Evolutionary conservation across 2,797 vertebrate genomes (phyloP).

Genomic region (Sebastiscus albofasciatus): DNA sequence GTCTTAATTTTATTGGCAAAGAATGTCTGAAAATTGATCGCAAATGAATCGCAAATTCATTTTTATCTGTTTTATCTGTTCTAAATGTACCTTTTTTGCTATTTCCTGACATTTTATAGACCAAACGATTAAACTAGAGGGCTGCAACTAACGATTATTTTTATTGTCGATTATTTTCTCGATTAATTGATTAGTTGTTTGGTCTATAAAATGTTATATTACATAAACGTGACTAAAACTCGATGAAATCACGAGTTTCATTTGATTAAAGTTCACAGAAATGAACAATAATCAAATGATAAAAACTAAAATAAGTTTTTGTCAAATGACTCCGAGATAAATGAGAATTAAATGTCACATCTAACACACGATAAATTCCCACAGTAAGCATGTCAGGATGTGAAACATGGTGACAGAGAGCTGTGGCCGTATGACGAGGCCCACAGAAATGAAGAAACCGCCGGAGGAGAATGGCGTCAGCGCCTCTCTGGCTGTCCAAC

Average conservation of each 20-base stretch:
- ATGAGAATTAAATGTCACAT: neutral
- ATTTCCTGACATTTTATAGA: too few relatives aligned
- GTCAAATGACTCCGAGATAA: neutral
- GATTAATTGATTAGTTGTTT: too few relatives aligned
- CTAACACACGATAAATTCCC: neutral
- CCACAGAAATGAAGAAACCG: conserved; percentile 49
- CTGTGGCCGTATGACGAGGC: conserved; percentile 4
- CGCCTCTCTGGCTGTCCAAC: conserved; percentile 85
- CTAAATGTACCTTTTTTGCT: too few relatives aligned
- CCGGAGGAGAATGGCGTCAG: conserved; percentile 81
- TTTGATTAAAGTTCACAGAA: neutral
- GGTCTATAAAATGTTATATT: too few relatives aligned
- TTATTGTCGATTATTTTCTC: neutral
- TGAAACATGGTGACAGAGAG: conserved; percentile 26
- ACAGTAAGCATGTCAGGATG: conserved; percentile 2
- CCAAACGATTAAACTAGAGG: too few relatives aligned
- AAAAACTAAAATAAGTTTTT: neutral
- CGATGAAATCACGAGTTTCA: neutral
- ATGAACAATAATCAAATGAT: neutral
- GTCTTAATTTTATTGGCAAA: neutral
- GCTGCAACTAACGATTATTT: too few relatives aligned
- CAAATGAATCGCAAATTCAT: too few relatives aligned
- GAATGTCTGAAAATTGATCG: neutral
- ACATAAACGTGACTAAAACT: neutral
- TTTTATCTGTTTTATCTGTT: too few relatives aligned